Evolutionary conservation across 2,888 invertebrate genomes (phyloP).

Genomic region (Oligia fasciuncula): DNA sequence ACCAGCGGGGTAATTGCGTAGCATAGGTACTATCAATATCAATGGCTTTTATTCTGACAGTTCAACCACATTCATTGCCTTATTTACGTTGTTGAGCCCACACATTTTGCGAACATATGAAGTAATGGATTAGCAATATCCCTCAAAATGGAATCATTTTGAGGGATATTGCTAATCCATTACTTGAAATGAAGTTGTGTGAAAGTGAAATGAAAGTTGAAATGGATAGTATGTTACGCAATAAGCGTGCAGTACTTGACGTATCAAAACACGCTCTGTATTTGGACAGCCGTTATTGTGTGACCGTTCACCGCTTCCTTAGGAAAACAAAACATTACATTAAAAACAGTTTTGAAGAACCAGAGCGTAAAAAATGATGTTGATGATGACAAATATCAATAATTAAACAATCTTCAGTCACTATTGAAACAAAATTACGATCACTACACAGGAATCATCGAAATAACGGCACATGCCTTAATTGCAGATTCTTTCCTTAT

Average conservation of each 20-base stretch:
- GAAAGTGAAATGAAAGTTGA: too few species aligned
- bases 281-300: not conserved
- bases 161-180: too few species aligned
- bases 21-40: too few species aligned
- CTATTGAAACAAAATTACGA: not conserved
- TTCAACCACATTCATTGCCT: too few species aligned
- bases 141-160: too few species aligned
- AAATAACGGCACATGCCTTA: slow-evolving; percentile 32
- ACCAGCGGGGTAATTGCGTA: too few species aligned
- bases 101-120: too few species aligned
- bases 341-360: not conserved
- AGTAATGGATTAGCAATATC: too few species aligned
- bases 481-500: slow-evolving; percentile 34
- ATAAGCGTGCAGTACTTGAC: not conserved
- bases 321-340: not conserved
- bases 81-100: not conserved
- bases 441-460: slow-evolving; percentile 5
- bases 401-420: not conserved
- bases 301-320: not conserved
- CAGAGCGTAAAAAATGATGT: not conserved
- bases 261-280: not conserved
- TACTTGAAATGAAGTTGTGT: too few species aligned
- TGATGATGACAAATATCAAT: not conserved
- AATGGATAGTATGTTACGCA: too few species aligned
- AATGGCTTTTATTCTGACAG: too few species aligned